A percentile compares a stretch with the other conserved stretches of the same genome.
Conservation (phyloP, 2,797 vertebrate genomes). For the Lacerta bilineata region DNA sequence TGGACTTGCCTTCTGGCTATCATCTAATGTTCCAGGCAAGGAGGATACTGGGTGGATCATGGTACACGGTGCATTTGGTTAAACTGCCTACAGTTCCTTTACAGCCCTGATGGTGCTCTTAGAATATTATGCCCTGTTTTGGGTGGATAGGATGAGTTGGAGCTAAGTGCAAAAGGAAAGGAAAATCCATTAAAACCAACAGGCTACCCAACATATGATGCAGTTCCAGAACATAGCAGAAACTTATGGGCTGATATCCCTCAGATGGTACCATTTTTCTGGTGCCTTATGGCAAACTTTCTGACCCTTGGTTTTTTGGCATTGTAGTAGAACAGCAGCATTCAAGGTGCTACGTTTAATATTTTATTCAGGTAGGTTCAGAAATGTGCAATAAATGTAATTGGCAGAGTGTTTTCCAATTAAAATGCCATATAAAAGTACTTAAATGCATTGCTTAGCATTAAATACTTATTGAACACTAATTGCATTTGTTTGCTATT, state of each 20-base stretch:
- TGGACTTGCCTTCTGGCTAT: no score
- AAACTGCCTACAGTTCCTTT: neutral
- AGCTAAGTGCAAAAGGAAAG: neutral
- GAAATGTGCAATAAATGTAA: conserved; percentile 34
- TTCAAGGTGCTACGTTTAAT: conserved; percentile 9
- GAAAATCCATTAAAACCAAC: neutral
- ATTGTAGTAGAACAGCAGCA: neutral
- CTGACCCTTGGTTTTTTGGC: neutral
- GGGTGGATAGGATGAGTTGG: neutral
- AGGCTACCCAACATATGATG: neutral
- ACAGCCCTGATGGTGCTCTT: neutral
- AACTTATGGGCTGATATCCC: no score
- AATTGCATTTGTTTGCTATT: conserved; percentile 55
- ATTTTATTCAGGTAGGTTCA: conserved; percentile 40
- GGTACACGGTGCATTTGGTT: neutral
- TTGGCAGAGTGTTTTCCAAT: conserved; percentile 40
- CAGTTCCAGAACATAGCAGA: neutral
- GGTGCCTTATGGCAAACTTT: neutral
- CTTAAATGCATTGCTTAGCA: conserved; percentile 56
- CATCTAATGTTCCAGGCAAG: neutral
- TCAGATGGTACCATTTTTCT: neutral
- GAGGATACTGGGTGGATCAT: neutral
- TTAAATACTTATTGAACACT: conserved; percentile 58
- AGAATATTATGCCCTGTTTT: neutral
- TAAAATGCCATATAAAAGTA: conserved; percentile 58